A percentile compares a stretch with the other conserved stretches of the same genome.
phyloP scores from a whole-genome alignment of 2,797 vertebrate genomes.

The Simalia tracyae region DNA sequence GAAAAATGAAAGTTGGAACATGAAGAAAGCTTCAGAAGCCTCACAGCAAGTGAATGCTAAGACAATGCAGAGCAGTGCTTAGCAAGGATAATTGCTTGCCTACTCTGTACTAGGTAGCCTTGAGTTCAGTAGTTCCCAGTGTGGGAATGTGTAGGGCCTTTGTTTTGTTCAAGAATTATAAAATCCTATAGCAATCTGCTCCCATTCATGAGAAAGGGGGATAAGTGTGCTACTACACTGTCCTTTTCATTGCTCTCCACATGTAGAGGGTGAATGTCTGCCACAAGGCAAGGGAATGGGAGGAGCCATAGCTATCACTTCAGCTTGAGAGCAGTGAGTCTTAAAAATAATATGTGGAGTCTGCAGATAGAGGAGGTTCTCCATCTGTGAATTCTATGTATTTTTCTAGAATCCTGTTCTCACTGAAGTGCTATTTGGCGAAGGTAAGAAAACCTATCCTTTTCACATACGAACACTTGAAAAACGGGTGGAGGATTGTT shows the following conservation, averaged over 20 bases:
- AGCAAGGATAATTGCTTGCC: background rate
- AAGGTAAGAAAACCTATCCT: background rate
- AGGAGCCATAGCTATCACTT: background rate
- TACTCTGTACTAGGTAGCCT: background rate
- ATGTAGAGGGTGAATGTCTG: background rate
- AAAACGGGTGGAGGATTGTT: background rate
- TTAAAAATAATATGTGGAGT: background rate
- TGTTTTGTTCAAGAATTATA: background rate
- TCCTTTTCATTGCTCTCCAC: background rate
- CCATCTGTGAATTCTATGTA: background rate
- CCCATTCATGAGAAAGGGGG: background rate
- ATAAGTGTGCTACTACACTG: background rate
- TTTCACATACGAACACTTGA: background rate
- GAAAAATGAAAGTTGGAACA: background rate
- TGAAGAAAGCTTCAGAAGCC: background rate
- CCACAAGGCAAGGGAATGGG: background rate
- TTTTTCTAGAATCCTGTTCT: background rate
- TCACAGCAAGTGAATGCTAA: background rate
- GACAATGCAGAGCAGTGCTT: background rate
- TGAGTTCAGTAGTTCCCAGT: background rate
- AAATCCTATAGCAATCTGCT: background rate
- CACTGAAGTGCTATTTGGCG: background rate
- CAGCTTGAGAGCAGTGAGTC: background rate
- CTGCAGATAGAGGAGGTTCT: background rate
- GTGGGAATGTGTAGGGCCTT: background rate